These are phyloP conservation scores for Limnodromus scolopaceus DNA, from an alignment of 2,797 vertebrate species.

Conservation along the genomic window DNA sequence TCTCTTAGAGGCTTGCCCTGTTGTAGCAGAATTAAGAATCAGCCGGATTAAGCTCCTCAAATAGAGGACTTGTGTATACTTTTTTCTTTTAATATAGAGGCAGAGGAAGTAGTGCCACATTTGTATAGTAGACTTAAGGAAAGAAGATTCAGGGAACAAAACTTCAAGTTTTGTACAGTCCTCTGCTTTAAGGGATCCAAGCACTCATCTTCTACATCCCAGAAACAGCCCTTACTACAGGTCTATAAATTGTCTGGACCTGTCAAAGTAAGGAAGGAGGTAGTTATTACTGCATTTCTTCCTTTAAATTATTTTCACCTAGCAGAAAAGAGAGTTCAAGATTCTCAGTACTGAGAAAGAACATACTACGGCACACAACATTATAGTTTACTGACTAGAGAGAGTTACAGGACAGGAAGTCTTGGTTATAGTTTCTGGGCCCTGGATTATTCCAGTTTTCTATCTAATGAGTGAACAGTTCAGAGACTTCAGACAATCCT, in stretches of 20 bases:
- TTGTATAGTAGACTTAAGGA: neutral
- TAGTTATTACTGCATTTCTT: neutral
- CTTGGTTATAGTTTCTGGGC: neutral
- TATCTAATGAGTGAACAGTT: neutral
- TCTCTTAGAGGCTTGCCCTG: neutral
- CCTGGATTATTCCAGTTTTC: neutral
- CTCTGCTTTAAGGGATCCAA: neutral
- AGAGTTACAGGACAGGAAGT: neutral
- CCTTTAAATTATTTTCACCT: neutral
- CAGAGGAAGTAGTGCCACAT: neutral
- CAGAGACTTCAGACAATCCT: neutral
- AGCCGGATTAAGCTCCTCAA: neutral
- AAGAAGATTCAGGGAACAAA: neutral
- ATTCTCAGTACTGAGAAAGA: neutral
- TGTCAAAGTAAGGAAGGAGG: neutral
- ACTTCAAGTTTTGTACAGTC: neutral
- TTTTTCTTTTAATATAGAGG: neutral
- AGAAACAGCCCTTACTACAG: neutral
- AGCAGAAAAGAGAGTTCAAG: neutral
- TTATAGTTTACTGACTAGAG: neutral
- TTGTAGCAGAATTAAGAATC: neutral
- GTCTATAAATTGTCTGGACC: neutral
- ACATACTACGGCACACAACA: fast-evolving
- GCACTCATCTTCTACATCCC: neutral
- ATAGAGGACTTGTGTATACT: neutral